Evolutionary conservation across 2,888 invertebrate species (phyloP).

Genomic region (Cataglyphis altisquamis): DNA sequence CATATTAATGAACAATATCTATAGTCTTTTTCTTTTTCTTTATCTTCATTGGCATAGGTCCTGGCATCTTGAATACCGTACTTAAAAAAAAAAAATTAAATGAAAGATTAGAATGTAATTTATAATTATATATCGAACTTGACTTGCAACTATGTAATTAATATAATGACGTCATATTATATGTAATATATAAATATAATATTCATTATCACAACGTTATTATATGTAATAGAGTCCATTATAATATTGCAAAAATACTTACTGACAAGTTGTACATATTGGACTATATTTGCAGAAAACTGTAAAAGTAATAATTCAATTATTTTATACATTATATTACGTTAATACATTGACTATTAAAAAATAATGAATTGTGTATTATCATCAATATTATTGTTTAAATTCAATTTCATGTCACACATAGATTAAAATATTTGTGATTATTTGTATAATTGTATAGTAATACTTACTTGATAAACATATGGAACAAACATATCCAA

Average conservation of each 20-base stretch:
- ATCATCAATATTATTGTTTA: not conserved
- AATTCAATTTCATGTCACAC: not conserved
- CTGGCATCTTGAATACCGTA: conserved; percentile 96
- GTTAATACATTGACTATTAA: not conserved
- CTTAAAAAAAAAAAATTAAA: conserved; percentile 87
- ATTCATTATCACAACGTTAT: not conserved
- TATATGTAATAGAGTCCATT: not conserved
- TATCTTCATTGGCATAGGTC: conserved; percentile 91
- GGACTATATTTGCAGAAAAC: conserved; percentile 99
- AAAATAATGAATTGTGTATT: not conserved
- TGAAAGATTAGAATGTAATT: conserved; percentile 70
- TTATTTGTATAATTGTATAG: not conserved
- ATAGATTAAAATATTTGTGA: not conserved
- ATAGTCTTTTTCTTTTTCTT: conserved; percentile 93
- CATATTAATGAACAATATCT: conserved; percentile 78
- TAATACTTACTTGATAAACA: conserved; percentile 94
- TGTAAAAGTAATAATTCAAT: conserved; percentile 87
- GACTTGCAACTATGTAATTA: not conserved
- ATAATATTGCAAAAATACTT: conserved; percentile 87
- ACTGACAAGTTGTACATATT: conserved; percentile 99
- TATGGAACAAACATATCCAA: conserved; percentile 99
- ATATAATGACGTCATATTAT: not conserved
- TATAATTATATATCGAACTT: conserved; percentile 5
- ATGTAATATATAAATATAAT: not conserved
- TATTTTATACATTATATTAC: conserved; percentile 1